Base-by-base conservation (phyloP, 2,797 vertebrate species). In the Lycodopsis pacificus region DNA sequence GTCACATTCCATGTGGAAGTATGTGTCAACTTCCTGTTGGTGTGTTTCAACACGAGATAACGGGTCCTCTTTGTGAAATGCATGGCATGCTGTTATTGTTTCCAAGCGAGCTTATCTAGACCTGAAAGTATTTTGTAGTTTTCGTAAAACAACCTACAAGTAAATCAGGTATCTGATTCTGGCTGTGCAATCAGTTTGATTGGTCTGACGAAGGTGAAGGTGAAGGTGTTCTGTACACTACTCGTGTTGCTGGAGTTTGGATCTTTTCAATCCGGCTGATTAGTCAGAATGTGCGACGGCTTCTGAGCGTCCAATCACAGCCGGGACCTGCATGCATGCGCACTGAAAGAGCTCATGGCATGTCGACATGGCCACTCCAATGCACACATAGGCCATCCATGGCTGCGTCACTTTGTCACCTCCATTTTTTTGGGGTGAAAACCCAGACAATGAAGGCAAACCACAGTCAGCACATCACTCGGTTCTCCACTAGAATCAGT, bases 1-100 rank as follows among this genome's bases (percentile, higher is more conserved):
- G 73, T 77, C 79, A 77, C 78, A 76, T 81, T 84, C 63, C 69
- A 65, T 10, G 49, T 3, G 25, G 38, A 68, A 72, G 68, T 68
- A 73, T 86, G 78, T 67, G 63, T 86, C 73, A 82, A 80, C 88
- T 82, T 89, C 79, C 77, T 72, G 10, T 48, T 80, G 73, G 49
- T 73, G 69, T 77, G 80, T 74, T 84, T 79, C 81, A 51, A 58
- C 79, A 80, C 42, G 73, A 71, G 62, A 70, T 48, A 34, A 70
- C 56, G 30, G 49, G 78, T 84, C 73, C 65, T 68, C 53, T 81
- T 42, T 63, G 22, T 20, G 25, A 69, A n/a, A 61, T 58, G 67
- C 40, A 61, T 57, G 20, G 27, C 20, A 73, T 49, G 12, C 2
- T 48, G 54, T 57, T 5, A 15, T 32, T 2, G 38, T 22, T 63